These are phyloP conservation scores for Clusia tigrina DNA, from an alignment of 2,888 invertebrate genomes.

Conservation along the genomic window DNA sequence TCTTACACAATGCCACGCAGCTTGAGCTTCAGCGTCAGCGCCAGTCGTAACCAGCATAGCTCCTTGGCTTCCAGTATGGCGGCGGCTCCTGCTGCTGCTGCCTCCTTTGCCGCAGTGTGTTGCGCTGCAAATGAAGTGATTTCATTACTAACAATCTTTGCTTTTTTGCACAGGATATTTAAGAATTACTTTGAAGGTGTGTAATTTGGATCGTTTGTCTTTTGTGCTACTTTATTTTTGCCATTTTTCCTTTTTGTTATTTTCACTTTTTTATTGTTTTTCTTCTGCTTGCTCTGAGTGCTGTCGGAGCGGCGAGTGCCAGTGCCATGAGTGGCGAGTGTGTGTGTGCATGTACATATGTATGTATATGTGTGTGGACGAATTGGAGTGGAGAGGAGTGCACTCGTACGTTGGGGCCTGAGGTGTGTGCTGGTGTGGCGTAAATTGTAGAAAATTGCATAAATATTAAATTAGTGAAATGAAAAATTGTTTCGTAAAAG, in stretches of 20 bases:
- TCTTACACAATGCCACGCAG: no score
- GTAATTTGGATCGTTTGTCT: slow-evolving; percentile 2
- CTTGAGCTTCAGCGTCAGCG: no score
- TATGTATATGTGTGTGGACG: background rate
- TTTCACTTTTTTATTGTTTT: background rate
- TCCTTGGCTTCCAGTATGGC: background rate
- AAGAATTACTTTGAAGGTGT: slow-evolving; percentile 22
- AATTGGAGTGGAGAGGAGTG: no score
- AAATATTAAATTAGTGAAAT: slow-evolving; percentile 25
- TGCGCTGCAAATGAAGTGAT: slow-evolving; percentile 22
- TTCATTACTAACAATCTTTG: slow-evolving; percentile 20
- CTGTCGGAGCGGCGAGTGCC: no score
- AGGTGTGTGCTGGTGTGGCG: no score
- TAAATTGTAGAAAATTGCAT: slow-evolving; percentile 26
- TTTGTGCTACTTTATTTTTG: background rate
- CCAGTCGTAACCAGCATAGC: background rate
- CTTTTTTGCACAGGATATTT: slow-evolving; percentile 7
- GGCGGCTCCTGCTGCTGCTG: background rate
- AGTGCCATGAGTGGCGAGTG: no score
- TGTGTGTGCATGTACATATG: background rate
- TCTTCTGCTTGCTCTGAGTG: background rate
- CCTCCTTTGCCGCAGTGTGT: slow-evolving; percentile 10
- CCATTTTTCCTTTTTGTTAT: no score
- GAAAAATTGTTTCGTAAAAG: slow-evolving; percentile 13
- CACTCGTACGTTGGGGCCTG: no score